These are phyloP conservation scores for Paralichthys olivaceus DNA, from an alignment of 2,113 vertebrate species.

Conservation along the genomic window DNA sequence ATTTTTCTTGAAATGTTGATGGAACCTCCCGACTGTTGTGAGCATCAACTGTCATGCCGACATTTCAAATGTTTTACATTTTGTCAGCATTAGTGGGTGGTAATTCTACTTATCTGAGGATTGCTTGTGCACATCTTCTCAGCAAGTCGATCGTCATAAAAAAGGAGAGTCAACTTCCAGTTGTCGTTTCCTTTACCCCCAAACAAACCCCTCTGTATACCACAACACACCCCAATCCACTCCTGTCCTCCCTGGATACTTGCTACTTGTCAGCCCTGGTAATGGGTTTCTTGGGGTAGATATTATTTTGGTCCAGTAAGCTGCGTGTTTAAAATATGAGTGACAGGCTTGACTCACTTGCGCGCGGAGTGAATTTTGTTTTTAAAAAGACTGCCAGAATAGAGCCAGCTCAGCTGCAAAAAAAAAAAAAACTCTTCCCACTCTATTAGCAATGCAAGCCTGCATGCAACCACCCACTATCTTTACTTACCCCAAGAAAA, in stretches of 20 bases:
- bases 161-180: constrained; percentile 55
- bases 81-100: constrained; percentile 61
- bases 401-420: constrained; percentile 57
- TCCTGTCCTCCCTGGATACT: constrained; percentile 69
- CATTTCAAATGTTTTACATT: constrained; percentile 61
- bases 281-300: constrained; percentile 83
- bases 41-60: constrained; percentile 42
- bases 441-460: constrained; percentile 69
- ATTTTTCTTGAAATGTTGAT: constrained; percentile 49
- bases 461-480: constrained; percentile 41
- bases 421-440: constrained; percentile 48
- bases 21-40: constrained; percentile 31
- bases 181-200: constrained; percentile 62
- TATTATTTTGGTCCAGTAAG: constrained; percentile 87
- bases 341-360: constrained; percentile 82
- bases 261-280: constrained; percentile 79
- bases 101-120: constrained; percentile 66
- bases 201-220: constrained; percentile 17
- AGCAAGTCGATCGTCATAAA: constrained; percentile 33
- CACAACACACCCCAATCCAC: constrained; percentile 37
- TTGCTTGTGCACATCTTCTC: constrained; percentile 68
- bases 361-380: constrained; percentile 75
- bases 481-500: background rate
- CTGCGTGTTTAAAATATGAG: constrained; percentile 84
- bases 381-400: constrained; percentile 69